A percentile compares a stretch with the other conserved stretches of the same genome.
Evolutionary conservation across 2,888 invertebrate species (phyloP).

Genomic region (Lycophotia porphyrea): DNA sequence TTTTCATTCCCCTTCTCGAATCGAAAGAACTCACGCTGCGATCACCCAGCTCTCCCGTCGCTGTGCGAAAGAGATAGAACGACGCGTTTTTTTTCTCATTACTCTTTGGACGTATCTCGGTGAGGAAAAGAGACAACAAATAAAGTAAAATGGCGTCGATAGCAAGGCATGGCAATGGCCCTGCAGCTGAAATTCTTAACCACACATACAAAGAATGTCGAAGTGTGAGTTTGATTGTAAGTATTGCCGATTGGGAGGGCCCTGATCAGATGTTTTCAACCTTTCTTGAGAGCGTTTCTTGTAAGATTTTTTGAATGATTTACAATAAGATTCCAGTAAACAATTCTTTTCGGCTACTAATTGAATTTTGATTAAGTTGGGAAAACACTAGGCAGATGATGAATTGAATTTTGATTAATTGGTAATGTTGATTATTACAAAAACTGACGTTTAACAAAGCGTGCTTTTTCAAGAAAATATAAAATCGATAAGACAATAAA

Average conservation of each 20-base stretch:
- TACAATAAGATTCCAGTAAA: slow-evolving; percentile 3
- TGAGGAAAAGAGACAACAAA: slow-evolving; percentile 77
- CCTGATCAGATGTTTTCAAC: slow-evolving; percentile 76
- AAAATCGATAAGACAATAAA: background rate
- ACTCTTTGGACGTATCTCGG: slow-evolving; percentile 61
- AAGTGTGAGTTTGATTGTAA: slow-evolving; percentile 77
- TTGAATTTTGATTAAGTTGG: background rate
- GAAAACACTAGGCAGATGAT: no score
- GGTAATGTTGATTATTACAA: background rate
- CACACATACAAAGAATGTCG: slow-evolving; percentile 77
- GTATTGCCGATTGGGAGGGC: slow-evolving; percentile 77
- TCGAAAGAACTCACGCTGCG: slow-evolving; percentile 82
- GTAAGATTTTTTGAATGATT: background rate
- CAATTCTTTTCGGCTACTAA: background rate
- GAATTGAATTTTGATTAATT: background rate
- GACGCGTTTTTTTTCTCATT: slow-evolving; percentile 70
- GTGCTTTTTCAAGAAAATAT: background rate
- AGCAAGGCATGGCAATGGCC: slow-evolving; percentile 76
- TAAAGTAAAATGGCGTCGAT: slow-evolving; percentile 86
- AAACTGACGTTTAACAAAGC: background rate
- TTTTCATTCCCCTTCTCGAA: slow-evolving; percentile 86
- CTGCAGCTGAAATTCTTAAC: slow-evolving; percentile 80
- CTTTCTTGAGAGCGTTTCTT: slow-evolving; percentile 55
- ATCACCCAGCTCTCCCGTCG: slow-evolving; percentile 71
- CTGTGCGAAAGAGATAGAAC: slow-evolving; percentile 76